These are phyloP conservation scores for Xyrauchen texanus DNA, from an alignment of 2,113 vertebrate genomes.

Conservation along the genomic window DNA sequence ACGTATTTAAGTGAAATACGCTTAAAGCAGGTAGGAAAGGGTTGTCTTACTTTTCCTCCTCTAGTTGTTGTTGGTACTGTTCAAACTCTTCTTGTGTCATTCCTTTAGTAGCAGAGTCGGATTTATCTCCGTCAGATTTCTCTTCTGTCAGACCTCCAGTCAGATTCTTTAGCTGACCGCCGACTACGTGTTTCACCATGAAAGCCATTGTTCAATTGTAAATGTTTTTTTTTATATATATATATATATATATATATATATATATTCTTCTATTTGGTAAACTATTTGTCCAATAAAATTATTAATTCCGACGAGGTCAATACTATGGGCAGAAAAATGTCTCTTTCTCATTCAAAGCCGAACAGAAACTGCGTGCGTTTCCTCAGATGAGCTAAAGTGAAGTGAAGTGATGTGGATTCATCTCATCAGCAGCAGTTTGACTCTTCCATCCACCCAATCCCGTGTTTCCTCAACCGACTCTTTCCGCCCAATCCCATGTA, in stretches of 20 bases:
- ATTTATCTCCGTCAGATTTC: conserved; percentile 86
- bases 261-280: background rate
- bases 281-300: background rate
- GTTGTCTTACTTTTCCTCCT: conserved; percentile 92
- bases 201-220: conserved; percentile 82
- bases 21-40: background rate
- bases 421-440: conserved; percentile 65
- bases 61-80: conserved; percentile 93
- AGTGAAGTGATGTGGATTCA: conserved; percentile 34
- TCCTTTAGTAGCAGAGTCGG: conserved; percentile 85
- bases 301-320: conserved; percentile 60
- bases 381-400: conserved; percentile 17
- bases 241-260: no score
- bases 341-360: conserved; percentile 19
- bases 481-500: conserved; percentile 65
- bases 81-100: conserved; percentile 97
- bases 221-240: background rate
- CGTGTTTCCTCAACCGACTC: conserved; percentile 49
- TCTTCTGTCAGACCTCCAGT: conserved; percentile 92
- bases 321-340: conserved; percentile 58
- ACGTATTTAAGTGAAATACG: background rate
- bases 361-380: background rate
- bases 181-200: conserved; percentile 96
- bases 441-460: conserved; percentile 70
- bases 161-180: conserved; percentile 95